Percentiles rank a stretch among this genome's conserved stretches.
Conservation (phyloP, 2,113 vertebrate genomes). For the Hypomesus transpacificus region DNA sequence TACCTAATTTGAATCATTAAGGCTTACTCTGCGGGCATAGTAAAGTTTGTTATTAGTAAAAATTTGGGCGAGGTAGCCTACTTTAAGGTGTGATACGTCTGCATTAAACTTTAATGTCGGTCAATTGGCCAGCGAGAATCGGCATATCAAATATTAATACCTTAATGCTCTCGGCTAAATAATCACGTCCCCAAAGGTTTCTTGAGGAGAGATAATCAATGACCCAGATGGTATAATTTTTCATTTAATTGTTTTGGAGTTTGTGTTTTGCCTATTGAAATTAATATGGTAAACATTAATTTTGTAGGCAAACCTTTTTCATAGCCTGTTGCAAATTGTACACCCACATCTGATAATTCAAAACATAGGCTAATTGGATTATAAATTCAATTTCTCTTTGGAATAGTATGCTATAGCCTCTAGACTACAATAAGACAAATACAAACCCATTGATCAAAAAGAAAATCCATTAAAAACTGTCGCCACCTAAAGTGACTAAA, state of each 20-base stretch:
- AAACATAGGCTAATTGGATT: too few relatives aligned
- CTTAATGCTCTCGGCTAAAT: conserved; percentile 61
- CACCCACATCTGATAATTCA: too few relatives aligned
- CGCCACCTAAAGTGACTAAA: too few relatives aligned
- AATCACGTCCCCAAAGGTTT: conserved; percentile 67
- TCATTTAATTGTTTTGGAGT: conserved; percentile 37
- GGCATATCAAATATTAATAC: conserved; percentile 71
- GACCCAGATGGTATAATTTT: conserved; percentile 36
- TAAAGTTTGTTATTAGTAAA: conserved; percentile 24
- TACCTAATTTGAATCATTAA: conserved; percentile 47
- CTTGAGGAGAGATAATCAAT: conserved; percentile 53
- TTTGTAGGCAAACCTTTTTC: too few relatives aligned
- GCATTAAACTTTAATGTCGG: conserved; percentile 68
- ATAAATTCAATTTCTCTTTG: too few relatives aligned
- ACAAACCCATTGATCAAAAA: too few relatives aligned
- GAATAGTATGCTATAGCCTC: too few relatives aligned
- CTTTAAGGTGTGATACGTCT: conserved; percentile 8
- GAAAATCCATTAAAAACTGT: too few relatives aligned
- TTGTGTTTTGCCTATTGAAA: conserved; percentile 3
- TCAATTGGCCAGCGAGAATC: conserved; percentile 60
- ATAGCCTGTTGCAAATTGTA: too few relatives aligned
- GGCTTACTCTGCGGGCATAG: conserved; percentile 10
- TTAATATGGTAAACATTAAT: not conserved
- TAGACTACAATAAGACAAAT: too few relatives aligned
- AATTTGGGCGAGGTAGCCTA: conserved; percentile 29